Evolutionary conservation across 2,113 vertebrate species (phyloP).

Genomic region (Axis porcinus): DNA sequence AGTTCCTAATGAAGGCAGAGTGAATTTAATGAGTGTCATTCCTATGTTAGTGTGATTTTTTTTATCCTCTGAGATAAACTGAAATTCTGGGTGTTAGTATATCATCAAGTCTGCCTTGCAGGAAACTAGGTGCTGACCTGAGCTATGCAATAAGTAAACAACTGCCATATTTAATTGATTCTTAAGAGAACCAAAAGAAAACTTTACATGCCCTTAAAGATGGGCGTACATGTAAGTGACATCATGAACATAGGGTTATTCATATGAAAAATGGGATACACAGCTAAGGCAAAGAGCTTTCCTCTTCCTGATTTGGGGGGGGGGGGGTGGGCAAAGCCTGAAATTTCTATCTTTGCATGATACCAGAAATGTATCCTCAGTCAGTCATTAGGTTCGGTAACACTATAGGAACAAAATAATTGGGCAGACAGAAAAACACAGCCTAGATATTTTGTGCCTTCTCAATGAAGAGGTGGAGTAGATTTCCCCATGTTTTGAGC

Average conservation of each 20-base stretch:
- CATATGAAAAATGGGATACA: neutral
- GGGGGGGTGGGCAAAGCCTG: neutral
- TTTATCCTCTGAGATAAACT: neutral
- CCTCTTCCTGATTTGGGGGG: neutral
- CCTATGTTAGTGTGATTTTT: neutral
- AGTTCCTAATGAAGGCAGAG: neutral
- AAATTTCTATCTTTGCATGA: neutral
- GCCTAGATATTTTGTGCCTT: neutral
- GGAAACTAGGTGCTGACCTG: neutral
- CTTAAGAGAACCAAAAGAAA: neutral
- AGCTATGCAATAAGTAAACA: neutral
- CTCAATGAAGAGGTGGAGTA: neutral
- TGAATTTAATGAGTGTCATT: constrained; percentile 56
- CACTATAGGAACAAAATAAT: neutral
- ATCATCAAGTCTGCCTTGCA: neutral
- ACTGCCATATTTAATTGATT: neutral
- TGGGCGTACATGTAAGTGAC: no score
- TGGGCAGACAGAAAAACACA: neutral
- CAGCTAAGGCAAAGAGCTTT: neutral
- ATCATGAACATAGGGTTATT: neutral
- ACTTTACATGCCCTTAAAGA: neutral
- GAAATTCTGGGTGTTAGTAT: neutral
- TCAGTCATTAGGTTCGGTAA: neutral
- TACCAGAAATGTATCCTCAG: neutral
- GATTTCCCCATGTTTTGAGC: neutral